Evolutionary conservation across 92 coral and sea anemone genomes (phyloP).

Genomic region (Pocillopora grandis): DNA sequence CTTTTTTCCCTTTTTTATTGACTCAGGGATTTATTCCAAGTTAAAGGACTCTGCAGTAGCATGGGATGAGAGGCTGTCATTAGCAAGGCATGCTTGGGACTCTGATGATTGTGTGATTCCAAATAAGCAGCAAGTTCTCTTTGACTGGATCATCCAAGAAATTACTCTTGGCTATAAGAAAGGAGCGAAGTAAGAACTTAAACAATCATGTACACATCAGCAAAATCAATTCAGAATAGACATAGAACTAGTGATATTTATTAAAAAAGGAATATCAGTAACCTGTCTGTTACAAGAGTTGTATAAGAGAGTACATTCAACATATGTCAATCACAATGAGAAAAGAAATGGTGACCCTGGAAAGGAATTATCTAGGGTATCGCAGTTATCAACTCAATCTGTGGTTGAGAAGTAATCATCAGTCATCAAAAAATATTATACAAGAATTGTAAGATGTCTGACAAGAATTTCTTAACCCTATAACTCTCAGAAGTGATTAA

Average conservation of each 20-base stretch:
- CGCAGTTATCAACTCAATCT: no score
- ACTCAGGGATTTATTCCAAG: constrained; percentile 73
- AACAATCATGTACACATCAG: no score
- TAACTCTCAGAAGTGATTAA: no score
- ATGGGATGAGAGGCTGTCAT: constrained; percentile 56
- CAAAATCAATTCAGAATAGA: background rate
- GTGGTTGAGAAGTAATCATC: no score
- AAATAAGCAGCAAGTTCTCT: constrained; percentile 76
- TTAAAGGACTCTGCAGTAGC: constrained; percentile 50
- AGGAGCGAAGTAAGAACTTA: constrained; percentile 33
- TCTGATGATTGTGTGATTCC: constrained; percentile 68
- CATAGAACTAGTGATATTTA: background rate
- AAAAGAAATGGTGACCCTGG: no score
- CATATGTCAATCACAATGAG: no score
- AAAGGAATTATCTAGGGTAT: no score
- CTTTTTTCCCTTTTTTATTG: background rate
- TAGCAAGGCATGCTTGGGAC: constrained; percentile 72
- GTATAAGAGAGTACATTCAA: no score
- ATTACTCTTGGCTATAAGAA: constrained; percentile 48
- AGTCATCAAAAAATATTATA: no score
- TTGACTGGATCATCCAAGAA: constrained; percentile 76
- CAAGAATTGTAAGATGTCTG: no score
- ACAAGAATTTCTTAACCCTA: no score
- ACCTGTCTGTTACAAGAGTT: no score
- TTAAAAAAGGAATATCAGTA: background rate